phyloP scores from a whole-genome alignment of 92 coral and sea anemone species.

The Phenganax subtilis region DNA sequence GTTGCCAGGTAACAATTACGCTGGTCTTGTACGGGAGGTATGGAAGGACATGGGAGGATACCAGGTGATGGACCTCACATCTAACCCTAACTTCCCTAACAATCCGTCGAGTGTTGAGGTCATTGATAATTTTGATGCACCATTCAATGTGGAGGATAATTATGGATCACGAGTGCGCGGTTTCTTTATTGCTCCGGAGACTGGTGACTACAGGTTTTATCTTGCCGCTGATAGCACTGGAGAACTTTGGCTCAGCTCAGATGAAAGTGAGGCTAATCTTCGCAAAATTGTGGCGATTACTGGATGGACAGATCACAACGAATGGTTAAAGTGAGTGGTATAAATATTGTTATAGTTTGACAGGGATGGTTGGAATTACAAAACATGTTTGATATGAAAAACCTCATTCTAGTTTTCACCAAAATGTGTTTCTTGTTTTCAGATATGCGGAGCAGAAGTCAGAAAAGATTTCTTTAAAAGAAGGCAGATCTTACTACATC shows the following conservation, averaged over 20 bases:
- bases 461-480: slow-evolving; percentile 68
- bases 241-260: slow-evolving; percentile 89
- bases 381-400: not conserved
- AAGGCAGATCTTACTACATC: slow-evolving; percentile 81
- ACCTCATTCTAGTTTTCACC: not conserved
- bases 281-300: slow-evolving; percentile 73
- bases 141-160: slow-evolving; percentile 86
- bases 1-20: slow-evolving; percentile 76
- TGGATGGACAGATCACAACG: slow-evolving; percentile 99
- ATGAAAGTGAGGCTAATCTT: slow-evolving; percentile 76
- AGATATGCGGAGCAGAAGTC: slow-evolving; percentile 97
- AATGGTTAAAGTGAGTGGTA: slow-evolving; percentile 87
- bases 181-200: slow-evolving; percentile 90
- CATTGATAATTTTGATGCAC: slow-evolving; percentile 97
- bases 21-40: slow-evolving; percentile 92
- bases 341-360: not conserved
- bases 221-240: slow-evolving; percentile 96
- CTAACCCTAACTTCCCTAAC: slow-evolving; percentile 96
- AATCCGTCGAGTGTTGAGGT: slow-evolving; percentile 95
- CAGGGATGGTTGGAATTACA: too few species aligned
- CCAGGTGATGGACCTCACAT: slow-evolving; percentile 82
- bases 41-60: slow-evolving; percentile 96
- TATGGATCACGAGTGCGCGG: slow-evolving; percentile 93
- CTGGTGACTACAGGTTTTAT: slow-evolving; percentile 87
- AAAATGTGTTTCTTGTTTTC: not conserved